Conservation (phyloP, 2,888 invertebrate genomes). For the Drosophila koepferae region DNA sequence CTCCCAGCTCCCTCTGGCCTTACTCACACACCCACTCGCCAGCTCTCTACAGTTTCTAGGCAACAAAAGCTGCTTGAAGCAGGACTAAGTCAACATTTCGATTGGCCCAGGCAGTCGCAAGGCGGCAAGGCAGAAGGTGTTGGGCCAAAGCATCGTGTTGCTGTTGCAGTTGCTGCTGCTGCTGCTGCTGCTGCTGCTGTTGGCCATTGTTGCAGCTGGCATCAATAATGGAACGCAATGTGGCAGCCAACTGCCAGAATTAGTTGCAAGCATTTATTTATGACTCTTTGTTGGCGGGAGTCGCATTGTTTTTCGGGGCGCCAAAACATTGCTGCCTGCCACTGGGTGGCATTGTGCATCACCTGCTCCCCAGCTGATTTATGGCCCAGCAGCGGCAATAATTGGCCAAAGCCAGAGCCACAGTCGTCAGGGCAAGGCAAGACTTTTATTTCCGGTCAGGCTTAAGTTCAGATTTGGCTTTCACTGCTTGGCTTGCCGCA, state of each 20-base stretch:
- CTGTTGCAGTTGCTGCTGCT: not conserved
- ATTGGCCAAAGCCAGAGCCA: conserved; percentile 45
- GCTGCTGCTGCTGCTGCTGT: conserved; percentile 22
- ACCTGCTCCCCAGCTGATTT: conserved; percentile 63
- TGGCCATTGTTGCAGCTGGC: conserved; percentile 64
- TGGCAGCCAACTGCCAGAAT: conserved; percentile 77
- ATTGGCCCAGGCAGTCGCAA: not conserved
- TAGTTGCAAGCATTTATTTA: conserved; percentile 79
- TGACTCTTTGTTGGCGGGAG: conserved; percentile 70
- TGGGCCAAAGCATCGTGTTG: not conserved
- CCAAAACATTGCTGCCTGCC: conserved; percentile 16
- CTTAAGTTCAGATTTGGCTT: not conserved
- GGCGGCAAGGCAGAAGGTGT: not conserved
- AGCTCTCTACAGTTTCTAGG: not conserved
- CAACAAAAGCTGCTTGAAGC: conserved; percentile 21
- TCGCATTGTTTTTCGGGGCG: conserved; percentile 41
- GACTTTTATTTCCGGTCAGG: conserved; percentile 39
- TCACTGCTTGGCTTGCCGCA: not conserved
- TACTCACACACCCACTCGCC: not conserved
- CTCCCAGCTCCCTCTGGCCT: too few relatives aligned
- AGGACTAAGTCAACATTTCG: not conserved
- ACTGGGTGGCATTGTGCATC: conserved; percentile 36
- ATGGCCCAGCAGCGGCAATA: conserved; percentile 67
- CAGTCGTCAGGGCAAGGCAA: not conserved
- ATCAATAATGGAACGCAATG: conserved; percentile 76